These are phyloP conservation scores for Rattus norvegicus DNA, from an alignment of 2,113 vertebrate genomes.

Conservation along the genomic window DNA sequence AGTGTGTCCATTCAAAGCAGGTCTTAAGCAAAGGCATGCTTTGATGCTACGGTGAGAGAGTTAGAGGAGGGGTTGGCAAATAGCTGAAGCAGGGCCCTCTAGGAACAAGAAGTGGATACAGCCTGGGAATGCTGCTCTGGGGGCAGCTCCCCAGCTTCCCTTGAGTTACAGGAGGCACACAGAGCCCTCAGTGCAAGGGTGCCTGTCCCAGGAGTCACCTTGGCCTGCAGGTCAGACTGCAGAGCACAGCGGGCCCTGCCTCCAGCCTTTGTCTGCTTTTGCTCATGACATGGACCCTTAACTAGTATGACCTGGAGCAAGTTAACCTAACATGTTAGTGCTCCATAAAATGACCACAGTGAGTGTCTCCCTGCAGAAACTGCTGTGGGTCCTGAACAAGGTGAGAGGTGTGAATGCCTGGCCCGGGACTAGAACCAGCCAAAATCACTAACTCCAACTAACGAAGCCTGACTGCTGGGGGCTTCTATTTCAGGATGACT, in stretches of 20 bases:
- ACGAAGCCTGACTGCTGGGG: background rate
- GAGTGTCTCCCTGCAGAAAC: background rate
- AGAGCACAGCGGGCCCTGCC: background rate
- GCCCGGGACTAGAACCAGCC: background rate
- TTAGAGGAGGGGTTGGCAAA: too few relatives aligned
- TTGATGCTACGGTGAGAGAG: background rate
- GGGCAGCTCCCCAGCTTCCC: background rate
- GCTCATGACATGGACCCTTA: background rate
- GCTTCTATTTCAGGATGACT: background rate
- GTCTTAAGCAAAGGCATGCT: background rate
- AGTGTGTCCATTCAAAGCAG: background rate
- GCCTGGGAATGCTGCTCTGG: background rate
- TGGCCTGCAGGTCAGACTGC: background rate
- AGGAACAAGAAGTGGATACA: too few relatives aligned
- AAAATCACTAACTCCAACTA: background rate
- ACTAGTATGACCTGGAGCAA: background rate
- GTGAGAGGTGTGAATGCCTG: fast-evolving
- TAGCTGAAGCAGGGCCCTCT: background rate
- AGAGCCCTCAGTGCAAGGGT: too few relatives aligned
- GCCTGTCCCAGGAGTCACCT: background rate
- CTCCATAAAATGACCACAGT: background rate
- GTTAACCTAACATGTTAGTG: background rate
- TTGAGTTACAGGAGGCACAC: background rate
- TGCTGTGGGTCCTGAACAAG: too few relatives aligned
- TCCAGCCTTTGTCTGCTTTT: fast-evolving